A percentile compares a stretch with the other conserved stretches of the same genome.
Evolutionary conservation across 2,797 vertebrate species (phyloP).

Genomic region (Zenarchopterus dispar): DNA sequence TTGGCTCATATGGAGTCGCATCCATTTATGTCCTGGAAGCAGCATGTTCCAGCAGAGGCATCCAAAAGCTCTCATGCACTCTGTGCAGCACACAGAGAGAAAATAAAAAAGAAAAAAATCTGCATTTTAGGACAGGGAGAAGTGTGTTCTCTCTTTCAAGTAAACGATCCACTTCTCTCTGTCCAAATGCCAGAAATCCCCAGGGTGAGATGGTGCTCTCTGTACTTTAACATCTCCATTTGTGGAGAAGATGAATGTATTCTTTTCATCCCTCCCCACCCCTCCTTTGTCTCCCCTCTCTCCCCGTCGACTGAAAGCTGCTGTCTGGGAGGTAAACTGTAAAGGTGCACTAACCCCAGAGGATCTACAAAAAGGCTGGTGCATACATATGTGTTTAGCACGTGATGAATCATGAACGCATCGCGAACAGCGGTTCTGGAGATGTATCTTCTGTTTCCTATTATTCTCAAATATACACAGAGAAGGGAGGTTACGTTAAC

Average conservation of each 20-base stretch:
- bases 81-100: not conserved
- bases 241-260: constrained; percentile 63
- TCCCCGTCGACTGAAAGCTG: constrained; percentile 29
- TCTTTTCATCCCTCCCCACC: constrained; percentile 26
- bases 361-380: constrained; percentile 3
- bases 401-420: constrained; percentile 24
- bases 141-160: constrained; percentile 3
- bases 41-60: constrained; percentile 31
- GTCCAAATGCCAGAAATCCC: constrained; percentile 49
- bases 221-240: constrained; percentile 67
- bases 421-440: constrained; percentile 37
- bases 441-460: constrained; percentile 50
- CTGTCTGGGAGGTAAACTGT: constrained; percentile 56
- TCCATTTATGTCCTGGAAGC: constrained; percentile 59
- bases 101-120: not conserved
- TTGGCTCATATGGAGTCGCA: constrained; percentile 60
- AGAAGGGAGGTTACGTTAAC: constrained; percentile 33
- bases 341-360: constrained; percentile 31
- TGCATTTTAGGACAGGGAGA: not conserved
- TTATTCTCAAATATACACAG: constrained; percentile 46
- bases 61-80: constrained; percentile 7
- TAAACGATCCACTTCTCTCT: constrained; percentile 38
- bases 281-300: not conserved
- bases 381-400: constrained; percentile 1
- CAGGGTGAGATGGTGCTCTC: constrained; percentile 33